These are phyloP conservation scores for Montipora cactus DNA, from an alignment of 64 coral and sea anemone genomes.

Conservation along the genomic window DNA sequence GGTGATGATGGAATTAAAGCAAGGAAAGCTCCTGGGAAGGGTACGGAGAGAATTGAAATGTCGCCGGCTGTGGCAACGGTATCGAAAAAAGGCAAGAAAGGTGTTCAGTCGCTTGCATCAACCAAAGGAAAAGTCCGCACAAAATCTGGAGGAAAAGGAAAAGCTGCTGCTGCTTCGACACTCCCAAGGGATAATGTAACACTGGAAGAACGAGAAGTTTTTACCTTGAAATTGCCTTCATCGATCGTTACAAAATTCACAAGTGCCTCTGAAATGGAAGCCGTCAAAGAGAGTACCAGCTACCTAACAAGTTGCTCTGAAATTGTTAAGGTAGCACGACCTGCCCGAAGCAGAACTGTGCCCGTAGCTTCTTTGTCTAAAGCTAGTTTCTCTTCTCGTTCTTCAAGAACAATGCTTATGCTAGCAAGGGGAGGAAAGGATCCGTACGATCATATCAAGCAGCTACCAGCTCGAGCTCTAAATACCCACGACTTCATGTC, in stretches of 20 bases:
- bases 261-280: constrained; percentile 4
- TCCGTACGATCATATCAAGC: constrained; percentile 18
- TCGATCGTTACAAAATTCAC: constrained; percentile 19
- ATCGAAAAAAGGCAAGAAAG: background rate
- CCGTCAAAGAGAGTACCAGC: background rate
- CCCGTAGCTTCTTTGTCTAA: constrained; percentile 16
- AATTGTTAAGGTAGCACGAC: background rate
- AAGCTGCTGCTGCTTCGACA: background rate
- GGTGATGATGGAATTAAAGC: background rate
- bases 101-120: background rate
- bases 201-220: background rate
- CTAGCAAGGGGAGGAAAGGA: constrained; percentile 35
- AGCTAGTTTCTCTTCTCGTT: constrained; percentile 1
- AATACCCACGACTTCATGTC: constrained; percentile 46
- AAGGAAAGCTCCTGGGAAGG: background rate
- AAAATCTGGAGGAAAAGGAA: background rate
- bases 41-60: background rate
- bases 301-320: background rate
- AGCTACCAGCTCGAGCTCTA: constrained; percentile 23
- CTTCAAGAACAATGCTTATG: constrained; percentile 28
- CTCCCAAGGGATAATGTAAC: background rate
- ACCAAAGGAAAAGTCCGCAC: background rate
- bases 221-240: constrained; percentile 1
- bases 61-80: background rate
- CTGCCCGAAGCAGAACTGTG: background rate